phyloP scores from a whole-genome alignment of 2,113 vertebrate genomes.

The Leucopternis melanops region DNA sequence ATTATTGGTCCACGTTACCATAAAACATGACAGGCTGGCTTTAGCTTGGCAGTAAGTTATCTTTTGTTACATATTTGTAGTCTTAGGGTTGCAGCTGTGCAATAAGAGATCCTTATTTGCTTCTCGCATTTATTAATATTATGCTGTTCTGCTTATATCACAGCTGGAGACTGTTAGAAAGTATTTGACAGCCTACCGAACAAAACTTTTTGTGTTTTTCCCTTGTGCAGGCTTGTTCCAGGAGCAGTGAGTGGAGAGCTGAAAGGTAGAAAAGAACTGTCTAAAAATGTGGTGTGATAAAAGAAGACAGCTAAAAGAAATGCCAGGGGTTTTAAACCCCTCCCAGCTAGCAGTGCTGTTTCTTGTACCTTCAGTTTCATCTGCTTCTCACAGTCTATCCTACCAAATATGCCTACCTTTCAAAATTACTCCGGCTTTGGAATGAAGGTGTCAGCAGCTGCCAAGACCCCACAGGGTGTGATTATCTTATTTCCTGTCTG shows the following conservation, averaged over 20 bases:
- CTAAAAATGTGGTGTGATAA: neutral
- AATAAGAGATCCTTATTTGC: neutral
- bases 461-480: neutral
- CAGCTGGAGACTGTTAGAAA: neutral
- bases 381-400: neutral
- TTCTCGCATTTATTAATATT: neutral
- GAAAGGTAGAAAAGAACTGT: neutral
- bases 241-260: neutral
- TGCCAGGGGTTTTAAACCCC: neutral
- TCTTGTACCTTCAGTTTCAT: neutral
- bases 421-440: neutral
- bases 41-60: neutral
- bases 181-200: neutral
- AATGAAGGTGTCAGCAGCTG: neutral
- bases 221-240: neutral
- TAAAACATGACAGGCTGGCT: neutral
- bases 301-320: neutral
- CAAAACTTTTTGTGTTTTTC: neutral
- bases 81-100: neutral
- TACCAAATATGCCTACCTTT: neutral
- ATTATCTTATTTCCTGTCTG: neutral
- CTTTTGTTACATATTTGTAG: neutral
- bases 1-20: neutral
- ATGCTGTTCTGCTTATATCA: neutral
- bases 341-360: neutral